phyloP scores from a whole-genome alignment of 1,140 invertebrate species.

The Drosophila lacteicornis region DNA sequence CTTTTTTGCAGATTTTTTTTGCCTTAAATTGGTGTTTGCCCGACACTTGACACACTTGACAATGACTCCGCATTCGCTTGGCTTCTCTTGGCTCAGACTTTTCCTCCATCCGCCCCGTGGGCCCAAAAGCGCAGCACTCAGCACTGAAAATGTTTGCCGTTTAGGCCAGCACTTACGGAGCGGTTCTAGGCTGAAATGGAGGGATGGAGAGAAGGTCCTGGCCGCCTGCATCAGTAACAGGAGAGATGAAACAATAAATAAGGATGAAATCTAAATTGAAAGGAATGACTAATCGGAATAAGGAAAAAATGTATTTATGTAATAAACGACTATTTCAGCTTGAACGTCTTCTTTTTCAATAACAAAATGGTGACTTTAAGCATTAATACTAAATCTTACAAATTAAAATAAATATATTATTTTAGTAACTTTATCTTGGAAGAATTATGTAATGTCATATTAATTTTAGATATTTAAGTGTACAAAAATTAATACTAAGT shows the following conservation, averaged over 20 bases:
- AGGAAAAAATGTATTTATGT: no score
- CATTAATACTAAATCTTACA: no score
- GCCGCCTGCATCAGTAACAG: slow-evolving; percentile 10
- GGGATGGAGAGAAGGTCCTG: slow-evolving; percentile 7
- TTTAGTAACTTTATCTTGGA: no score
- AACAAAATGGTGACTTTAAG: no score
- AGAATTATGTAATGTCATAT: no score
- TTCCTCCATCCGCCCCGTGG: slow-evolving; percentile 29
- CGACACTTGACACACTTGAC: slow-evolving; percentile 65
- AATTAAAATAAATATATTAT: no score
- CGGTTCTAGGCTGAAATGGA: background rate
- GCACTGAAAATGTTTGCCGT: slow-evolving; percentile 69
- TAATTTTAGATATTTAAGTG: no score
- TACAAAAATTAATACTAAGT: no score
- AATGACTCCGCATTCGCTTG: slow-evolving; percentile 63
- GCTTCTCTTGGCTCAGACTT: slow-evolving; percentile 31
- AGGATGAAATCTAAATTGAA: background rate
- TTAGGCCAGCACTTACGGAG: slow-evolving; percentile 52
- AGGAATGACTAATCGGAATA: background rate
- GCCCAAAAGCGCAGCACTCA: slow-evolving; percentile 60
- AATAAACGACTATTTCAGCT: no score
- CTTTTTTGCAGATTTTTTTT: slow-evolving; percentile 16
- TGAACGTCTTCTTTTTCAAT: no score
- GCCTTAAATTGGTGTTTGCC: slow-evolving; percentile 69
- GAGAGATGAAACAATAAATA: background rate